Percentiles rank a stretch among this genome's conserved stretches.
Evolutionary conservation across 2,797 vertebrate species (phyloP).

Genomic region (Carcharodon carcharias): DNA sequence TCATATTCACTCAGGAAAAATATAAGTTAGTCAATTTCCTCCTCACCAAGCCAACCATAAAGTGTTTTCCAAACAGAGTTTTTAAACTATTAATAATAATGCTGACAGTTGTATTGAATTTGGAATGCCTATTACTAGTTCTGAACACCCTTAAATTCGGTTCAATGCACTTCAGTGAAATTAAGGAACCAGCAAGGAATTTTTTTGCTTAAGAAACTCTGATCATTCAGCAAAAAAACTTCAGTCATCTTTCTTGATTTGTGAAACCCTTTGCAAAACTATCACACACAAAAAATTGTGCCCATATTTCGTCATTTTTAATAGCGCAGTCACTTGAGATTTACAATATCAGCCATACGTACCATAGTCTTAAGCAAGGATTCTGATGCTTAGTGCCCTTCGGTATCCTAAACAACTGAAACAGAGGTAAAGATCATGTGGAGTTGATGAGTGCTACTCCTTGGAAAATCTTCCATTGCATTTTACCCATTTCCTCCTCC

Average conservation of each 20-base stretch:
- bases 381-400: neutral
- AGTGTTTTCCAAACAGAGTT: neutral
- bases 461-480: neutral
- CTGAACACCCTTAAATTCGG: neutral
- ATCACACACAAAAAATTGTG: neutral
- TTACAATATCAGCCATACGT: neutral
- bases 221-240: neutral
- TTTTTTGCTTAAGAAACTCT: neutral
- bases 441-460: neutral
- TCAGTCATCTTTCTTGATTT: neutral
- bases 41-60: neutral
- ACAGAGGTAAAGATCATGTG: neutral
- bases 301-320: neutral
- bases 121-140: neutral
- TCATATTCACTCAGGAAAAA: neutral
- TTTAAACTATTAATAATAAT: neutral
- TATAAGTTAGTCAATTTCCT: neutral
- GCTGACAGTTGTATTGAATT: neutral
- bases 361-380: neutral
- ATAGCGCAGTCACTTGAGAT: neutral
- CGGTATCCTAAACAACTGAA: neutral
- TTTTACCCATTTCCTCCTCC: neutral
- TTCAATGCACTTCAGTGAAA: neutral
- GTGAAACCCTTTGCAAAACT: neutral
- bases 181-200: neutral